Percentiles rank a stretch among this genome's conserved stretches.
Conservation (phyloP, 2,888 invertebrate genomes). For the Spisula solida region DNA sequence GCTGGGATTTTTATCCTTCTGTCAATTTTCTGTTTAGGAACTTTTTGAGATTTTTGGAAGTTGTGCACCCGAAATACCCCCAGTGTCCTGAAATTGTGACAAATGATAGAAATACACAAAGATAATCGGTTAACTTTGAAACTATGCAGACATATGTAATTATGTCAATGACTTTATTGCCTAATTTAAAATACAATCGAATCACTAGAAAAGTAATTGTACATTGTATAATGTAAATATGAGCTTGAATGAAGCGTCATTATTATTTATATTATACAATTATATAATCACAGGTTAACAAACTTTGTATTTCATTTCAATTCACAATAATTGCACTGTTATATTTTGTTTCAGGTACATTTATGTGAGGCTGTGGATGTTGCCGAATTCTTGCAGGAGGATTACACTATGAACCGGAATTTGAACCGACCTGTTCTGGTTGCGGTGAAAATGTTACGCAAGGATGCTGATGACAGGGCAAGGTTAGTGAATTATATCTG, state of each 20-base stretch:
- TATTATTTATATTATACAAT: no score
- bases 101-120: not conserved
- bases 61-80: not conserved
- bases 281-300: no score
- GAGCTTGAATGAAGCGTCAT: no score
- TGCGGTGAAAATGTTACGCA: slow-evolving; percentile 95
- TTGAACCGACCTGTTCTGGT: slow-evolving; percentile 92
- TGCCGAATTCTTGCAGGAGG: slow-evolving; percentile 88
- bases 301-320: not conserved
- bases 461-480: slow-evolving; percentile 92
- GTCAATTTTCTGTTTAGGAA: not conserved
- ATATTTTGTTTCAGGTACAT: slow-evolving; percentile 90
- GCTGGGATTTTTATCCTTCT: not conserved
- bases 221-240: no score
- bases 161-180: not conserved
- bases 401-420: slow-evolving; percentile 89
- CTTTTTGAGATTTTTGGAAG: not conserved
- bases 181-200: not conserved
- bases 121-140: not conserved
- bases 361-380: slow-evolving; percentile 94
- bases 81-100: not conserved
- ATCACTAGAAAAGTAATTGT: no score
- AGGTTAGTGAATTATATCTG: slow-evolving; percentile 90
- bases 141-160: not conserved
- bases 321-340: not conserved